Base-by-base conservation (phyloP, 2,113 vertebrate genomes). In the Syngnathoides biaculeatus region DNA sequence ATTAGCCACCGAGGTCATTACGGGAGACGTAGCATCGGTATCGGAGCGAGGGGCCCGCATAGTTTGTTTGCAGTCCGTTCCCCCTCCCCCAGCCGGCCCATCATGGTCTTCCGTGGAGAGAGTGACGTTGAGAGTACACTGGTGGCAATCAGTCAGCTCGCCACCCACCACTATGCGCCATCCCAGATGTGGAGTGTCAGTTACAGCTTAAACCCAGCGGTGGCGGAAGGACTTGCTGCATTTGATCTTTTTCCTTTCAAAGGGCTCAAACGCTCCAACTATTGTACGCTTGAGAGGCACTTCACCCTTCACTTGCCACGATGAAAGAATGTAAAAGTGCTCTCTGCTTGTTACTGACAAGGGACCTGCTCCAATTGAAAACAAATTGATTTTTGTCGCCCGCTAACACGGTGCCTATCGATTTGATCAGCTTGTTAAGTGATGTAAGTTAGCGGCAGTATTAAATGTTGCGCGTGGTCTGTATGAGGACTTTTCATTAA, bases 181-280 rank as follows among this genome's bases (percentile, higher is more conserved):
- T 68, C 74, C 64, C 77, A 88, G 84, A 87, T 88, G 85, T 83
- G 86, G 85, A 79, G 85, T 52, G 71, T 70, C 67, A 81, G 85
- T 83, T 83, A 77, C 80, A 72, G 87, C 87, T 85, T 87, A 87
- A 89, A 87, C 77, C 88, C 88, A n/a, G 75, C 77, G 74, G 82
- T 80, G 53, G 84, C 79, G 72, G 73, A 53, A 84, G 73, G 74
- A 87, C 86, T 87, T 71, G 79, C 65, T 26, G 80, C 84, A 77
- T 91, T 90, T 92, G 88, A 89, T 91, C 87, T 90, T 88, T 79
- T 83, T 38, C 78, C 74, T 88, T 88, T 85, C 79, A 89, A 81
- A 91, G 81, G 85, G 87, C 87, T 89, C 86, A 88, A 83, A 82
- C 58, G 84, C 84, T 88, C 81, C 75, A 80, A 17, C 84, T 74